Conservation (phyloP, 2,888 invertebrate genomes). For the Caenorhabditis sinica region DNA sequence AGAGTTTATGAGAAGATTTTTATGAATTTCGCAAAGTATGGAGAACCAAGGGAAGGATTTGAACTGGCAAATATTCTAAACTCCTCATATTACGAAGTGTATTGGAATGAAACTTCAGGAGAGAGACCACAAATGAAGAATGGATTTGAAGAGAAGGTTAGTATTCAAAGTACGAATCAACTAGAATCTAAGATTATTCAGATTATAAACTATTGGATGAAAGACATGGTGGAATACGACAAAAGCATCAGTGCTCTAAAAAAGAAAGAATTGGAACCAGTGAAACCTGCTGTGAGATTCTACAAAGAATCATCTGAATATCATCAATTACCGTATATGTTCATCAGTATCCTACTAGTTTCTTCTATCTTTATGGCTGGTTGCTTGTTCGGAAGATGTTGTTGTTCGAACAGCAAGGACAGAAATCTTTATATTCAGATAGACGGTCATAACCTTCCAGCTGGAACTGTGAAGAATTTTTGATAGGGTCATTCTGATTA, state of each 20-base stretch:
- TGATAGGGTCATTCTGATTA: not conserved
- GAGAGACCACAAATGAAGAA: conserved; percentile 47
- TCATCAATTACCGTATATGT: conserved; percentile 15
- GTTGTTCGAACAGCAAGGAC: not conserved
- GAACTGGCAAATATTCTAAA: conserved; percentile 10
- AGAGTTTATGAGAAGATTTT: conserved; percentile 63
- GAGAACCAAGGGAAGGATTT: conserved; percentile 52
- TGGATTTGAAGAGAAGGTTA: conserved; percentile 44
- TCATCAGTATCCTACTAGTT: conserved; percentile 18
- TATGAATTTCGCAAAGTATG: conserved; percentile 67
- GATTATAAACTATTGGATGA: conserved; percentile 57
- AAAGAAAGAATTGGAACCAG: not conserved
- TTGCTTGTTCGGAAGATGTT: conserved; percentile 37
- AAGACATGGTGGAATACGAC: conserved; percentile 48
- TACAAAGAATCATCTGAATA: conserved; percentile 18
- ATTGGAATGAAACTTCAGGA: conserved; percentile 50
- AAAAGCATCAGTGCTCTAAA: conserved; percentile 14
- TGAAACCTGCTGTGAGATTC: conserved; percentile 13
- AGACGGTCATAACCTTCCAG: conserved; percentile 43
- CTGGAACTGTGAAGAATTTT: conserved; percentile 13
- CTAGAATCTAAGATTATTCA: not conserved
- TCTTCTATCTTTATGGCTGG: conserved; percentile 34
- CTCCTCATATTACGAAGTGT: conserved; percentile 53
- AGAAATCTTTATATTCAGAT: conserved; percentile 53
- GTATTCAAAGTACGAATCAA: not conserved